Evolutionary conservation across 2,797 vertebrate species (phyloP), one percentile per base, ranked within the genome.

Genomic region (Loris lydekkerianus): DNA sequence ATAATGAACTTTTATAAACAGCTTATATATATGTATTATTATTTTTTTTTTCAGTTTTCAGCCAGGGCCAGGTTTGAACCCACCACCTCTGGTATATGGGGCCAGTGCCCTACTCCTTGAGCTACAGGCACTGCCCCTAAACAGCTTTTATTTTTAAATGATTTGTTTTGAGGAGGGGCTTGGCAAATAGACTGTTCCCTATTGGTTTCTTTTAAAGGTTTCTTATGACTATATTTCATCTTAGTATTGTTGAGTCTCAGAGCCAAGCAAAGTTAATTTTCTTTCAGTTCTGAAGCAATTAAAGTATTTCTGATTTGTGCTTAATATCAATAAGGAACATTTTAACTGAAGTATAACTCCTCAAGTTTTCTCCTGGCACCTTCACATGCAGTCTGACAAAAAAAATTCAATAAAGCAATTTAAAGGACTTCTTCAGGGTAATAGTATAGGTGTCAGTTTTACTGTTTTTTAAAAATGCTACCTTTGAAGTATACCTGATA

Each of bases 301-400:
- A 67, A 40, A 92, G 27, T 63, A 8, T 77, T 10, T 46, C 43
- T 76, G 82, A 58, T 78, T 94, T 85, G 72, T 27, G 31, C n/a
- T 34, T 90, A 18, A 17, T 86, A 17, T 81, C 20, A 91, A 7
- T 58, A 11, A 34, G 86, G n/a, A 69, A 61, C 21, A 17, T 61
- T 84, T 83, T n/a, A 43, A 61, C 8, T 21, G 60, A 67, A 40
- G 6, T 37, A 17, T 84, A 53, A 27, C 10, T 29, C 27, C 34
- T 83, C 73, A 77, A 37, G 3, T 86, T 78, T 87, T 88, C 20
- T 72, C 7, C 29, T 58, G 43, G 29, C 17, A 67, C 23, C 67
- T 84, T 84, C 65, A 94, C 72, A 27, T 60, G 3, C 8, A 88
- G 49, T 90, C 90, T 86, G n/a, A 86, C 23, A 63, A 69, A 88